These are phyloP conservation scores for Melanargia galathea DNA, from an alignment of 2,888 invertebrate genomes.

Conservation along the genomic window DNA sequence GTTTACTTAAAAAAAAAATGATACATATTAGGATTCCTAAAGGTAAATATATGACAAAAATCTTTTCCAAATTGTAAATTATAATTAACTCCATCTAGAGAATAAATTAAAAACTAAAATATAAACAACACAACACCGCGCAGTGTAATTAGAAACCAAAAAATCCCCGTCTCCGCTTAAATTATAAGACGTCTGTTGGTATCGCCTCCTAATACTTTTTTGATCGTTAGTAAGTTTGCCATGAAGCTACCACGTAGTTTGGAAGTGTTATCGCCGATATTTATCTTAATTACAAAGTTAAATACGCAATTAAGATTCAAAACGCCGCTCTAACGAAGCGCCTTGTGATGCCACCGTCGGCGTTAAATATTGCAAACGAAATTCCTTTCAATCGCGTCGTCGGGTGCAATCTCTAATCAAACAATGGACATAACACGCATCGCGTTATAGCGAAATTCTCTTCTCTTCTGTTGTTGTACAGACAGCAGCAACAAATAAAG, in stretches of 20 bases:
- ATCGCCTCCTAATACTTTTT: slow-evolving; percentile 42
- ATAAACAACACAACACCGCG: slow-evolving; percentile 23
- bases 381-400: slow-evolving; percentile 61
- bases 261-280: slow-evolving; percentile 69
- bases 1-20: no score
- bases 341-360: slow-evolving; percentile 72
- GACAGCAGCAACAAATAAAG: background rate
- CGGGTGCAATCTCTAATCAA: slow-evolving; percentile 67
- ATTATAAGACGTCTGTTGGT: slow-evolving; percentile 15
- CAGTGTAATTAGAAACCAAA: slow-evolving; percentile 22
- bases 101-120: slow-evolving; percentile 3
- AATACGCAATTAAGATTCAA: slow-evolving; percentile 74
- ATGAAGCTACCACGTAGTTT: slow-evolving; percentile 62
- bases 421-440: slow-evolving; percentile 67
- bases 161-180: slow-evolving; percentile 13
- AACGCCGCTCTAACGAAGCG: slow-evolving; percentile 64
- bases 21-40: background rate
- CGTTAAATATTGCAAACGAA: slow-evolving; percentile 69
- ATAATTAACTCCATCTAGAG: slow-evolving; percentile 1
- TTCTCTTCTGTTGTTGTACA: slow-evolving; percentile 10
- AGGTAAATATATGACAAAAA: background rate
- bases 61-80: background rate
- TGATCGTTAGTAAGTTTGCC: slow-evolving; percentile 53
- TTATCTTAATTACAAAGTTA: slow-evolving; percentile 78
- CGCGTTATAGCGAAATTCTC: slow-evolving; percentile 49